Conservation (phyloP, 2,797 vertebrate genomes). For the Aeoliscus strigatus region DNA sequence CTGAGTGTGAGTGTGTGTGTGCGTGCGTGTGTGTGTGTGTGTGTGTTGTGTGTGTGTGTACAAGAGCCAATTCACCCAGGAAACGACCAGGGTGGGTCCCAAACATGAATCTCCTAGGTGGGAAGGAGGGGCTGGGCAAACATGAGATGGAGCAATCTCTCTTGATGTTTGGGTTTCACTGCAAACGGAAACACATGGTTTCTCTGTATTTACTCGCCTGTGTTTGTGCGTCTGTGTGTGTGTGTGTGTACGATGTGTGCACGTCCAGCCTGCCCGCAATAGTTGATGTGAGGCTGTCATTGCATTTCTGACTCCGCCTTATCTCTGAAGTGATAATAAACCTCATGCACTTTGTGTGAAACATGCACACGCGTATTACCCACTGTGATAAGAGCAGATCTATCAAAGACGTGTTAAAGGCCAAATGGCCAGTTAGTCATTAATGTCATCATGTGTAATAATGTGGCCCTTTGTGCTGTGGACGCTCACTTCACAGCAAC, state of each 20-base stretch:
- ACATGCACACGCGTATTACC: conserved; percentile 23
- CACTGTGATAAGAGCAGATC: conserved; percentile 36
- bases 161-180: conserved; percentile 59
- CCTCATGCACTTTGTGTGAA: conserved; percentile 38
- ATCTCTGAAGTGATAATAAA: conserved; percentile 50
- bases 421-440: conserved; percentile 37
- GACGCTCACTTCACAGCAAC: conserved; percentile 23
- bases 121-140: conserved; percentile 63
- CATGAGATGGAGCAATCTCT: conserved; percentile 57
- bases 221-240: conserved; percentile 13
- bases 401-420: conserved; percentile 24
- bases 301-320: conserved; percentile 45
- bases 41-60: too few relatives aligned
- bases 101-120: conserved; percentile 59
- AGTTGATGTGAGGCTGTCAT: conserved; percentile 29
- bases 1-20: conserved; percentile 4
- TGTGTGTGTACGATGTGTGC: conserved; percentile 19
- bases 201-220: conserved; percentile 34
- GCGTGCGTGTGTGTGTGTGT: conserved; percentile 11
- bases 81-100: conserved; percentile 61
- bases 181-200: conserved; percentile 44
- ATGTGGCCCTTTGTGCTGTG: conserved; percentile 31
- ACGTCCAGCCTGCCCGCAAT: conserved; percentile 5
- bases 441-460: conserved; percentile 28
- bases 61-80: conserved; percentile 56